Percentiles rank a stretch among this genome's conserved stretches.
phyloP scores from a whole-genome alignment of 2,888 invertebrate genomes.

The Odontothrips loti region DNA sequence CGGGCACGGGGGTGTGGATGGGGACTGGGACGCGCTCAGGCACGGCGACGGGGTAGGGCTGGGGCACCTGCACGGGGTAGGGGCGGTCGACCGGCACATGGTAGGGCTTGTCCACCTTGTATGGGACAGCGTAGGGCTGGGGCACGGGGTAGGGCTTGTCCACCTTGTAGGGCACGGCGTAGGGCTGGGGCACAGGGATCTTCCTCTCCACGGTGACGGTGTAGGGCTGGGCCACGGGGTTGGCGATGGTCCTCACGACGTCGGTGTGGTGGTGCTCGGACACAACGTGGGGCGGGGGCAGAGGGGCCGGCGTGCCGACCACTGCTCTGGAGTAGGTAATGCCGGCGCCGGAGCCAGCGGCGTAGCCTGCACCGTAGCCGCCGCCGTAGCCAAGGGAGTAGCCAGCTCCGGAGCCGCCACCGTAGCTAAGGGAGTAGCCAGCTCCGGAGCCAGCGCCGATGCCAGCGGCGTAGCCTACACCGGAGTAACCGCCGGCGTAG shows the following conservation, averaged over 20 bases:
- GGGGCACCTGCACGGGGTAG: slow-evolving; percentile 9
- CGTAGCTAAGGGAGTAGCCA: no score
- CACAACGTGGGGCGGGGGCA: slow-evolving; percentile 2
- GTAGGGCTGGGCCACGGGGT: slow-evolving; percentile 7
- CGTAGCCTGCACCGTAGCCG: not conserved
- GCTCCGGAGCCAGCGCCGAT: no score
- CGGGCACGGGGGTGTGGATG: slow-evolving; percentile 2
- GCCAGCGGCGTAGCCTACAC: not conserved
- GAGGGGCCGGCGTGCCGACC: slow-evolving; percentile 53
- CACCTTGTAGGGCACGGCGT: slow-evolving; percentile 23
- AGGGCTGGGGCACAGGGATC: slow-evolving; percentile 18
- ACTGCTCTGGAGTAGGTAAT: slow-evolving; percentile 44
- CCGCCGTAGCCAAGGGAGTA: not conserved
- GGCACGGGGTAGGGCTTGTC: slow-evolving; percentile 11
- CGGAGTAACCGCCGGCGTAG: not conserved
- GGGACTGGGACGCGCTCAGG: not conserved
- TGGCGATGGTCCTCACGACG: slow-evolving; percentile 6
- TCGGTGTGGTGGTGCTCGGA: slow-evolving; percentile 21
- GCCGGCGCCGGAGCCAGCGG: not conserved
- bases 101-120: not conserved
- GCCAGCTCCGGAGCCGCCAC: no score
- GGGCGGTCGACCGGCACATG: not conserved
- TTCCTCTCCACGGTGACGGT: slow-evolving; percentile 19
- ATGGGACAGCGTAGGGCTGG: not conserved
- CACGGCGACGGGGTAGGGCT: not conserved